Evolutionary conservation across 2,797 vertebrate genomes (phyloP).

Genomic region (Macrochelys suwanniensis): DNA sequence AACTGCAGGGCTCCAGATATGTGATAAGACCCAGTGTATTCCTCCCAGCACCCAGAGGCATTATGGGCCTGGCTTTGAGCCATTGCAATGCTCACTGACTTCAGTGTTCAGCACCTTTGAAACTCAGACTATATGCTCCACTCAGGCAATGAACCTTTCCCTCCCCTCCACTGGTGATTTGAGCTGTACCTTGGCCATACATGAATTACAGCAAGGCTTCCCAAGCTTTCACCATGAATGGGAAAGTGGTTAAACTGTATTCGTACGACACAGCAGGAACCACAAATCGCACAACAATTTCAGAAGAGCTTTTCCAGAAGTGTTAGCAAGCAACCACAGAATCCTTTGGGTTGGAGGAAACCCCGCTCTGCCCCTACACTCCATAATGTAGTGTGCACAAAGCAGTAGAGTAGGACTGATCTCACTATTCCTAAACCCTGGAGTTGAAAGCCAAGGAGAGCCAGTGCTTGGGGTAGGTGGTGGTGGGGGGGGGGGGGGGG

Average conservation of each 20-base stretch:
- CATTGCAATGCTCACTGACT: not conserved
- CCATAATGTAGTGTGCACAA: not conserved
- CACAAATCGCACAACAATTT: not conserved
- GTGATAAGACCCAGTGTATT: not conserved
- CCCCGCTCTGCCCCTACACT: not conserved
- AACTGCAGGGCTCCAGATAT: not conserved
- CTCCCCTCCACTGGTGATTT: not conserved
- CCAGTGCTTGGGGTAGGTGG: accelerated
- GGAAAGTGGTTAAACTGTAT: not conserved
- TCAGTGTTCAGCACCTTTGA: too few species aligned
- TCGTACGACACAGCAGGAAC: not conserved
- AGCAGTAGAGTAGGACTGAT: not conserved
- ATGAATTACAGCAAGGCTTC: not conserved
- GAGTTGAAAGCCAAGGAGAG: not conserved
- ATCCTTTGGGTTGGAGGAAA: not conserved
- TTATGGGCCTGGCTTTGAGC: not conserved
- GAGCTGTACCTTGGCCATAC: not conserved
- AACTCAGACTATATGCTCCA: not conserved
- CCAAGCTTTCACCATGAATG: not conserved
- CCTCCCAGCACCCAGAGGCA: not conserved
- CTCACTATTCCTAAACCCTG: not conserved
- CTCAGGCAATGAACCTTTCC: not conserved
- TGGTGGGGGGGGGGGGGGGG: too few species aligned
- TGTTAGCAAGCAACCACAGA: not conserved
- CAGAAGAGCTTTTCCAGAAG: not conserved